These are phyloP conservation scores for Myioborus melanocephalus DNA, from an alignment of 2,797 vertebrate species.

Conservation along the genomic window DNA sequence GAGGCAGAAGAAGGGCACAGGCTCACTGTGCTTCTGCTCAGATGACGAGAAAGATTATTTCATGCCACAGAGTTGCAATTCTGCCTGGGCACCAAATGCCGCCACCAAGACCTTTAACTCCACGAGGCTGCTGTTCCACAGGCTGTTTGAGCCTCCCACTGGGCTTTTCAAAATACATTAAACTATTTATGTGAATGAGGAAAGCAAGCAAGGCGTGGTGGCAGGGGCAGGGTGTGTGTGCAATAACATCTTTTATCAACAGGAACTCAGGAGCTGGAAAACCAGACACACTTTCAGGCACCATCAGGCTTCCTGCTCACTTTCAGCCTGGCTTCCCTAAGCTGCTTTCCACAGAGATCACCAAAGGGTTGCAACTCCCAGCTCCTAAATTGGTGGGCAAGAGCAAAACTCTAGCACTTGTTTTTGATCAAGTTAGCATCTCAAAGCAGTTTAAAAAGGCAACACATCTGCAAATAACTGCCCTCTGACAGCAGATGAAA, in stretches of 20 bases:
- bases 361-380: neutral
- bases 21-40: neutral
- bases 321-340: neutral
- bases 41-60: neutral
- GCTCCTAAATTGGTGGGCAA: neutral
- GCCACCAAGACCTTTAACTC: neutral
- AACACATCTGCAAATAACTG: neutral
- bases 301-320: neutral
- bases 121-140: neutral
- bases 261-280: neutral
- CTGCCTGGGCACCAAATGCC: neutral
- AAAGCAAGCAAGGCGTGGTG: neutral
- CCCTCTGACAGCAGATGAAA: neutral
- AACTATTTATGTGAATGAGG: neutral
- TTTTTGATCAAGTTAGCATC: neutral
- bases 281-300: neutral
- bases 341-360: neutral
- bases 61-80: neutral
- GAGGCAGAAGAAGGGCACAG: neutral
- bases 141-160: neutral
- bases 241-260: neutral
- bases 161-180: neutral
- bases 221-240: neutral
- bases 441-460: neutral
- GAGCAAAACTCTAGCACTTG: neutral